Percentiles rank a stretch among this genome's conserved stretches.
phyloP scores from a whole-genome alignment of 2,888 invertebrate genomes.

The Marronus borbonicus region DNA sequence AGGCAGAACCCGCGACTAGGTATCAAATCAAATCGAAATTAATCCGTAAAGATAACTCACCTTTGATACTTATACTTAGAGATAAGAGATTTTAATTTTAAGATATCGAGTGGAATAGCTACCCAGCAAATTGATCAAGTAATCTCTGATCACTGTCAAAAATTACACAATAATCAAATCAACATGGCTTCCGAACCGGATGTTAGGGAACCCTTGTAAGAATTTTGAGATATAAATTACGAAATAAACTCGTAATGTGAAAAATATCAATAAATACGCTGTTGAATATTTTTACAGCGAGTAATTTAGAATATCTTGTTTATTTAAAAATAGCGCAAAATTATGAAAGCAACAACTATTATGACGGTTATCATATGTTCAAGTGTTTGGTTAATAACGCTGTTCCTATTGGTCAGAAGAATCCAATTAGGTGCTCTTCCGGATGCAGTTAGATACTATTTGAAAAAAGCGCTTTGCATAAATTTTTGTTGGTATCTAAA shows the following conservation, averaged over 20 bases:
- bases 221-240: background rate
- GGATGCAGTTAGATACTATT: no score
- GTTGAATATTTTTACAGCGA: background rate
- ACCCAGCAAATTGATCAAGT: slow-evolving; percentile 24
- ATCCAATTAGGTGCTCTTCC: no score
- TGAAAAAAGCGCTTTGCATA: no score
- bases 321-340: background rate
- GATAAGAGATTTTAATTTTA: slow-evolving; percentile 24
- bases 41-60: slow-evolving; percentile 38
- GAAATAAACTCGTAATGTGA: background rate
- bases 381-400: background rate
- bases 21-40: background rate
- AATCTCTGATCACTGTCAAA: slow-evolving; percentile 43
- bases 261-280: background rate
- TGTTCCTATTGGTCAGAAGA: background rate
- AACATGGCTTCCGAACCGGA: slow-evolving; percentile 46
- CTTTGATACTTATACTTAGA: slow-evolving; percentile 16
- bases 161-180: slow-evolving; percentile 48
- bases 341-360: slow-evolving; percentile 14
- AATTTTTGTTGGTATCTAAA: no score
- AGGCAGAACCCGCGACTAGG: background rate
- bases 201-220: background rate
- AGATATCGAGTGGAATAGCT: background rate
- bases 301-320: background rate
- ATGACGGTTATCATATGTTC: slow-evolving; percentile 23